phyloP scores from a whole-genome alignment of 2,797 vertebrate genomes.

The Scolopax rusticola region DNA sequence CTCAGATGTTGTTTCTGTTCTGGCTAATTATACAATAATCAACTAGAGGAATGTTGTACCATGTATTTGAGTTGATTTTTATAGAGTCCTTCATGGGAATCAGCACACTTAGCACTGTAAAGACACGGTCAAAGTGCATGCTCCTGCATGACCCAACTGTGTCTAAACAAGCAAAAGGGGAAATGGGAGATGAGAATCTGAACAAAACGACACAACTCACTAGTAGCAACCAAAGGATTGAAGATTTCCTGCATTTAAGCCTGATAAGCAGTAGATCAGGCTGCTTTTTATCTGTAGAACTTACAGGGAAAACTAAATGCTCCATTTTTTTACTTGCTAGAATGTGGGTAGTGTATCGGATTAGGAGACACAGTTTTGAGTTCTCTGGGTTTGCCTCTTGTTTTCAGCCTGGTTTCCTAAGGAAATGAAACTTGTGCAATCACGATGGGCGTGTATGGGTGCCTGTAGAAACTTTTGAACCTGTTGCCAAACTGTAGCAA shows the following conservation, averaged over 20 bases:
- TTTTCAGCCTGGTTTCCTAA: slow-evolving; percentile 14
- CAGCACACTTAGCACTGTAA: not conserved
- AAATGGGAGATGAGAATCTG: slow-evolving; percentile 14
- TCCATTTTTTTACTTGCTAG: not conserved
- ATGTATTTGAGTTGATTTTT: not conserved
- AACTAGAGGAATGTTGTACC: not conserved
- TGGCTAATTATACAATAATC: not conserved
- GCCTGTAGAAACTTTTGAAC: not conserved
- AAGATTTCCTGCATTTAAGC: not conserved
- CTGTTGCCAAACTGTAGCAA: not conserved
- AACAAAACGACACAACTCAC: slow-evolving; percentile 16
- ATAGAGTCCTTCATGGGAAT: not conserved
- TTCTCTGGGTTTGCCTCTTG: not conserved
- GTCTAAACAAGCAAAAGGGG: slow-evolving; percentile 26
- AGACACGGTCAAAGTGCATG: not conserved
- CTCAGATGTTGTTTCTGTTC: not conserved
- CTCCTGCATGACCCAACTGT: not conserved
- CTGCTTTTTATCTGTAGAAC: not conserved
- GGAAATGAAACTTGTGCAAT: slow-evolving; percentile 59
- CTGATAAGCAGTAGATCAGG: rapidly evolving
- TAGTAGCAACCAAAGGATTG: not conserved
- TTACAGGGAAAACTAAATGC: not conserved
- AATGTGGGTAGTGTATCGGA: not conserved
- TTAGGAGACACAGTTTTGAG: not conserved
- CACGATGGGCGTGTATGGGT: not conserved